A percentile compares a stretch with the other conserved stretches of the same genome.
Conservation (phyloP, 2,888 invertebrate species). For the Exephanes ischioxanthus region DNA sequence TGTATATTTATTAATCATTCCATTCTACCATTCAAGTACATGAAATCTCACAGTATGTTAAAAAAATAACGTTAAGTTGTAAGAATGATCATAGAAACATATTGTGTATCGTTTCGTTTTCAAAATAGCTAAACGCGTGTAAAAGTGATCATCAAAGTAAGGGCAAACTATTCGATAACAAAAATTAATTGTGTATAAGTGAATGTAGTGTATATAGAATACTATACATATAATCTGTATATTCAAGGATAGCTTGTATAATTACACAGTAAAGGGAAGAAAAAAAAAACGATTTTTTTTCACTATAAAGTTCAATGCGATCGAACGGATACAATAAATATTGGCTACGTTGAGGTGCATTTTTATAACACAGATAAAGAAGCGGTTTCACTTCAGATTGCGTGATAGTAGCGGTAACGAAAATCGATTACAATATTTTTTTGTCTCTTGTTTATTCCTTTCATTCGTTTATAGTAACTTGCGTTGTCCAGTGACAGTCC, state of each 20-base stretch:
- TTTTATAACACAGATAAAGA: constrained; percentile 54
- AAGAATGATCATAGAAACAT: constrained; percentile 71
- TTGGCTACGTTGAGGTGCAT: constrained; percentile 53
- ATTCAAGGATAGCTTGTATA: constrained; percentile 62
- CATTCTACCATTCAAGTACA: constrained; percentile 67
- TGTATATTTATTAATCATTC: constrained; percentile 72
- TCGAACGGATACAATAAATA: constrained; percentile 65
- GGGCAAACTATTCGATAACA: constrained; percentile 68
- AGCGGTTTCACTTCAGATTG: constrained; percentile 47
- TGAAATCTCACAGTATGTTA: constrained; percentile 68
- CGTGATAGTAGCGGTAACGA: constrained; percentile 45
- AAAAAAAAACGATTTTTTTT: constrained; percentile 67
- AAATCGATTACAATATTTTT: constrained; percentile 12
- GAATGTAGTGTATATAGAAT: constrained; percentile 65
- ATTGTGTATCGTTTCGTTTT: constrained; percentile 54
- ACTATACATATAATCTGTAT: constrained; percentile 66
- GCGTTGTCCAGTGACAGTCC: constrained; percentile 63
- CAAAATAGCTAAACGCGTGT: constrained; percentile 67
- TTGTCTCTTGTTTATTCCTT: not conserved
- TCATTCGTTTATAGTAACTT: constrained; percentile 50
- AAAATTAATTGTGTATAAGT: constrained; percentile 68
- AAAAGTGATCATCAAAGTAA: constrained; percentile 64
- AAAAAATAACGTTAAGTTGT: constrained; percentile 74
- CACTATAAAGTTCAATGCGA: constrained; percentile 43
- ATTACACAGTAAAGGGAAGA: constrained; percentile 70